Evolutionary conservation across 2,113 vertebrate genomes (phyloP).

Genomic region (Melanotaenia duboulayi): DNA sequence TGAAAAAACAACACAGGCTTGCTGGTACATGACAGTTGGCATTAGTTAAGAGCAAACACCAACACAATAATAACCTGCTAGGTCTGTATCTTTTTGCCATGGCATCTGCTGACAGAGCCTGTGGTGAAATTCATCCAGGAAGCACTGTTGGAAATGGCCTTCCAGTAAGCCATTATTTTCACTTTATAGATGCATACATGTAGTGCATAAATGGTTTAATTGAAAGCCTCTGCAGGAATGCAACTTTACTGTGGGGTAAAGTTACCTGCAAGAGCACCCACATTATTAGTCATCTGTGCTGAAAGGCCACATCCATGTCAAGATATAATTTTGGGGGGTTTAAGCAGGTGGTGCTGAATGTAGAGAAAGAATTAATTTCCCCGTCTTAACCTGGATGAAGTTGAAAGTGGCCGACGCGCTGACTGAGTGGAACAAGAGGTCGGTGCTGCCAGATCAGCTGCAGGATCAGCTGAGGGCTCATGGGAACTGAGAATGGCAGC

Average conservation of each 20-base stretch:
- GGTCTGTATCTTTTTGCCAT: slow-evolving; percentile 49
- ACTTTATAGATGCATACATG: neutral
- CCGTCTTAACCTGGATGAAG: slow-evolving; percentile 51
- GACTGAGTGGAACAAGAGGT: slow-evolving; percentile 57
- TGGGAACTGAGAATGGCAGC: slow-evolving; percentile 48
- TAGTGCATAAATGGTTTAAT: neutral
- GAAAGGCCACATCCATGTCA: slow-evolving; percentile 10
- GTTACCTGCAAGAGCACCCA: neutral
- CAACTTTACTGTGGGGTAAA: neutral
- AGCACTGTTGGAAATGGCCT: slow-evolving; percentile 38
- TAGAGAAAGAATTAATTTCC: slow-evolving; percentile 13
- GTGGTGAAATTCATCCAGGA: slow-evolving; percentile 36
- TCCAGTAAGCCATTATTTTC: neutral
- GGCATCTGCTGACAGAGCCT: slow-evolving; percentile 39
- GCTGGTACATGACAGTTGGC: slow-evolving; percentile 40
- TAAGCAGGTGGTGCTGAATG: slow-evolving; percentile 30
- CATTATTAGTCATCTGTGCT: neutral
- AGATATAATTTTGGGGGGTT: slow-evolving; percentile 18
- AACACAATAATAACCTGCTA: slow-evolving; percentile 72
- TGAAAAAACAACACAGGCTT: slow-evolving; percentile 63
- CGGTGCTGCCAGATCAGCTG: slow-evolving; percentile 54
- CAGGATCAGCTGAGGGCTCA: slow-evolving; percentile 74
- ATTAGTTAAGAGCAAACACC: neutral
- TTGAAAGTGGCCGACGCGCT: slow-evolving; percentile 56
- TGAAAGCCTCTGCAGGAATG: neutral